These are phyloP conservation scores for Chlamydotis undulata DNA, from an alignment of 2,113 vertebrate species.

Conservation along the genomic window DNA sequence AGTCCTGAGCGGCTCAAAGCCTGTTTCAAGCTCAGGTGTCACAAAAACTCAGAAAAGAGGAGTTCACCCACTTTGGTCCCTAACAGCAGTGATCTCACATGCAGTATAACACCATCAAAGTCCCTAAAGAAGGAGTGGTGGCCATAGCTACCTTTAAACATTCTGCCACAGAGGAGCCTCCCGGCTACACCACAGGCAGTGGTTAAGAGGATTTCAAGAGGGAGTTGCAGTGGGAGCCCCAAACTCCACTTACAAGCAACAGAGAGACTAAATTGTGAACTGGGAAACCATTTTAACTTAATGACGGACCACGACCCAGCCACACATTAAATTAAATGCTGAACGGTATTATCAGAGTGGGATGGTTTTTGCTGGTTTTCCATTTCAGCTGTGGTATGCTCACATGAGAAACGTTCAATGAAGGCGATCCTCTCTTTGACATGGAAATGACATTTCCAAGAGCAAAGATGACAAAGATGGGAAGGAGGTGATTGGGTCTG, in stretches of 20 bases:
- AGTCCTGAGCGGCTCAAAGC: background rate
- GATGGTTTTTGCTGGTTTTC: background rate
- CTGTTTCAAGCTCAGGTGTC: background rate
- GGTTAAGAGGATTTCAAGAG: background rate
- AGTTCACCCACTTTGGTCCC: background rate
- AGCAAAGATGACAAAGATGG: background rate
- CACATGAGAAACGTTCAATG: accelerated
- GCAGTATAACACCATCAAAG: background rate
- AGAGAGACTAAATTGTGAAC: background rate
- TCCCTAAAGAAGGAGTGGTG: background rate
- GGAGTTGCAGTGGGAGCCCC: background rate
- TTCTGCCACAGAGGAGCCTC: background rate
- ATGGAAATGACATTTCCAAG: background rate
- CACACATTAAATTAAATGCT: background rate
- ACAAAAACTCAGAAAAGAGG: background rate
- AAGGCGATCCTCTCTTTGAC: background rate
- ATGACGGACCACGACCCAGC: background rate
- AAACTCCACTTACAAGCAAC: background rate
- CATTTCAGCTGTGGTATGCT: background rate
- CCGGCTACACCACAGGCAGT: background rate
- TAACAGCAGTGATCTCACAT: background rate
- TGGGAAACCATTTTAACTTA: background rate
- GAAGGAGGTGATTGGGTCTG: background rate
- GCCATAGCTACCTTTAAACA: background rate
- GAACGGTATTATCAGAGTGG: background rate